These are phyloP conservation scores for Channa maculata DNA, from an alignment of 2,113 vertebrate species.

Conservation along the genomic window DNA sequence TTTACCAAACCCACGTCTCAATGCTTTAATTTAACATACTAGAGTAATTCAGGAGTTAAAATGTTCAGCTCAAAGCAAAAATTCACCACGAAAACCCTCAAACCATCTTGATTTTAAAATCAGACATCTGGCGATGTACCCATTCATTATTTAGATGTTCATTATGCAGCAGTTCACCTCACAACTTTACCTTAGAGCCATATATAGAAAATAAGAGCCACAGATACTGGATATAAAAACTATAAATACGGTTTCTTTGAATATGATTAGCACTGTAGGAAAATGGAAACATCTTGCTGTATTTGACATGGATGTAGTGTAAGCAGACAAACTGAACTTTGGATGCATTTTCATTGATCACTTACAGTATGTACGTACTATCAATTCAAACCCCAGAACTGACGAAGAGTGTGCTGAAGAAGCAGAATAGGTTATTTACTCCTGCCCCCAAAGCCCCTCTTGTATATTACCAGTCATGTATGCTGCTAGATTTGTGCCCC, in stretches of 20 bases:
- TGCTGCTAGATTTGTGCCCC: neutral
- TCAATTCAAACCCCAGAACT: too few relatives aligned
- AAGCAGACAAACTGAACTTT: too few relatives aligned
- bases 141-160: conserved; percentile 10
- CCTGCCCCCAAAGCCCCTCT: neutral
- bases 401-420: neutral
- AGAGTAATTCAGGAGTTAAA: neutral
- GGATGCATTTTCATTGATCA: neutral
- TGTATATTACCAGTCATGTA: neutral
- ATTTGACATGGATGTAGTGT: too few relatives aligned
- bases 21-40: neutral
- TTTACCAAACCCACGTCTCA: neutral
- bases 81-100: neutral
- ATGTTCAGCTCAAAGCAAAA: neutral
- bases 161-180: too few relatives aligned
- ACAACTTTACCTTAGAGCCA: too few relatives aligned
- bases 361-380: neutral
- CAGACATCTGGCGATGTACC: neutral
- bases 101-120: neutral
- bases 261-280: too few relatives aligned
- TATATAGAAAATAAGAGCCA: too few relatives aligned
- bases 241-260: too few relatives aligned
- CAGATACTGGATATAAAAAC: too few relatives aligned
- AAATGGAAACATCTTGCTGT: too few relatives aligned
- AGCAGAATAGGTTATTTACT: neutral